Base-by-base conservation (phyloP, 2,888 invertebrate species). In the Erebia aethiops region DNA sequence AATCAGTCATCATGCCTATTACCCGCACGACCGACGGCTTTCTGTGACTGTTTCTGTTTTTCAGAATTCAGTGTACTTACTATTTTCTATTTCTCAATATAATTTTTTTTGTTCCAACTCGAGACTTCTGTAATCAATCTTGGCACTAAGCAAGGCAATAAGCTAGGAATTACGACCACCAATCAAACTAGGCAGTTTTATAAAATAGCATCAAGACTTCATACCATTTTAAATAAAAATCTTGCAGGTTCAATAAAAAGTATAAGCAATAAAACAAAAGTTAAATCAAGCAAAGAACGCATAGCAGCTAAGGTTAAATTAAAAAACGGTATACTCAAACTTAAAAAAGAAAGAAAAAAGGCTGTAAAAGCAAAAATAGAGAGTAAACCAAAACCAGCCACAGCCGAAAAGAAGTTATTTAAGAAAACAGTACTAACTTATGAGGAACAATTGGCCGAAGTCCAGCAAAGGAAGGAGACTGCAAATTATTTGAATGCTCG, bases 391-490 rank as follows among this genome's bases (percentile, higher is more conserved):
- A 62, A 49, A 62, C 62, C 49, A 3, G 21, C 14, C 1, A 9
- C 60, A 4, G 60, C 41, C 10, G 60, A 60, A 16, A 60, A 62
- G 11, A 62, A 62, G 21, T 49, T 62, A 9, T 62, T 62, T 21
- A 62, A 62, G 13, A 62, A 62, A 13, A 62, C 62, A 26, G 62
- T 49, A 14, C 14, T 62, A 21, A 62, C 46, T 8, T 62, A 62
- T 49, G 62, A 62, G 14, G 62, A 62, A 49, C 62, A 62, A 18
- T 26, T 62, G 21, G 62, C 62, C 1, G 62, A 62, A 13, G 62
- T 62, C 1, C 62, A 62, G 13, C 46, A 49, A 9, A 62, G 62
- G 21, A 62, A 62, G 14, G 62, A 62, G 1, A 49, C 46, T 21
- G 62, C 46, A 1, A 62, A 62, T 18, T 62, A 62, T 49, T 49